Evolutionary conservation across 2,113 vertebrate genomes (phyloP).

Genomic region (Aspidoscelis tigris): DNA sequence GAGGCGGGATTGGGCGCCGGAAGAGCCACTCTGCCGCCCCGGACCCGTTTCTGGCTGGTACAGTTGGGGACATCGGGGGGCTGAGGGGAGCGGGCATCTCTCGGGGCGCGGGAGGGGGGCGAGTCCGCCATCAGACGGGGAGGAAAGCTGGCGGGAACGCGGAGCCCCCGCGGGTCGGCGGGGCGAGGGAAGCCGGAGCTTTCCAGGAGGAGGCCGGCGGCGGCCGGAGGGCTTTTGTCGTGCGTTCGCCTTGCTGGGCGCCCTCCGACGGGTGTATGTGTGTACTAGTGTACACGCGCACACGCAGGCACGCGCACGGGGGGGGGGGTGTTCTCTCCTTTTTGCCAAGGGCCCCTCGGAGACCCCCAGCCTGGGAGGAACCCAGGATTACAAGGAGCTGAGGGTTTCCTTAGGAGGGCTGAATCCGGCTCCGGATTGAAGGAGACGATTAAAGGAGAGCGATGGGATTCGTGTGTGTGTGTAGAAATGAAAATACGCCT

Average conservation of each 20-base stretch:
- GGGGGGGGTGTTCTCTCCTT: no score
- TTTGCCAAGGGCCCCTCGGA: no score
- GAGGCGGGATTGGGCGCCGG: background rate
- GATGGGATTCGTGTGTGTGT: no score
- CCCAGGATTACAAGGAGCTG: background rate
- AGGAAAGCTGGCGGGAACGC: background rate
- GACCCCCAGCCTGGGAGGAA: background rate
- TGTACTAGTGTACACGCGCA: no score
- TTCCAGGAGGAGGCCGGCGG: no score
- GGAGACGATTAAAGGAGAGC: background rate
- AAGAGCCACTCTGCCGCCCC: background rate
- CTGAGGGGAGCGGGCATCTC: conserved; percentile 13
- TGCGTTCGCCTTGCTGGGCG: no score
- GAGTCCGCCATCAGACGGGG: background rate
- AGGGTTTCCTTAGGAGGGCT: no score
- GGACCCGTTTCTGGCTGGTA: conserved; percentile 7
- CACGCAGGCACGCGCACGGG: no score
- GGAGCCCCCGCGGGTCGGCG: background rate
- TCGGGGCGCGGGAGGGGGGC: background rate
- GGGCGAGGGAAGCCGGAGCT: background rate
- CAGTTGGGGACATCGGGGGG: conserved; percentile 40
- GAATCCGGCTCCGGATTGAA: no score
- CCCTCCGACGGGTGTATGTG: no score
- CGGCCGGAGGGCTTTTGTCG: no score
- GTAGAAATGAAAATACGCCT: no score